Percentiles rank a stretch among this genome's conserved stretches.
Evolutionary conservation across 2,888 invertebrate genomes (phyloP).

Genomic region (Eupithecia abbreviata): DNA sequence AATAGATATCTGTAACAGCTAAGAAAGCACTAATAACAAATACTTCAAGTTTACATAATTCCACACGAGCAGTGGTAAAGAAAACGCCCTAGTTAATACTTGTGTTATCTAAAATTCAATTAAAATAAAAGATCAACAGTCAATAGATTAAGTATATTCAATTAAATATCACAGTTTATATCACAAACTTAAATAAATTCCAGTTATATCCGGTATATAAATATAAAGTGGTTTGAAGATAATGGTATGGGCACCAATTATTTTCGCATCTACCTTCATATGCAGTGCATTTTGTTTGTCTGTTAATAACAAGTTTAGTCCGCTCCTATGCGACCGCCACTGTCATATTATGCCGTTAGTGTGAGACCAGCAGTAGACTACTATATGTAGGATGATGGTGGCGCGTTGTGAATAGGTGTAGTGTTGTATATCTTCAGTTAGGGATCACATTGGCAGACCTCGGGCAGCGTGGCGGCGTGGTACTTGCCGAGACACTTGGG

Average conservation of each 20-base stretch:
- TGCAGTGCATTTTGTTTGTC: no score
- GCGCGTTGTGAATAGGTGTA: background rate
- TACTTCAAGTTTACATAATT: background rate
- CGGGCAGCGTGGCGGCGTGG: constrained; percentile 52
- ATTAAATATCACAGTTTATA: background rate
- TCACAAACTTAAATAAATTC: background rate
- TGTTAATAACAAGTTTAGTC: no score
- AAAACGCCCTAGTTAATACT: background rate
- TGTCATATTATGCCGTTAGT: no score
- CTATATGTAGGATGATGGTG: no score
- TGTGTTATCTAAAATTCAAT: no score
- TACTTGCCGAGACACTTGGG: constrained; percentile 54
- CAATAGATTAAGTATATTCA: background rate
- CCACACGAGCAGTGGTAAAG: background rate
- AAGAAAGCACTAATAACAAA: background rate
- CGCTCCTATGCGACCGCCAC: no score
- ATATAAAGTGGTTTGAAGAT: background rate
- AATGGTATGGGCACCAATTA: no score
- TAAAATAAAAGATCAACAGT: no score
- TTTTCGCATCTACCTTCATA: no score
- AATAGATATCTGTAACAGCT: background rate
- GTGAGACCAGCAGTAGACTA: no score
- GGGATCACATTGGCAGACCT: constrained; percentile 55
- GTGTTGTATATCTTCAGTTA: background rate
- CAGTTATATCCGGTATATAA: background rate